Evolutionary conservation across 2,888 invertebrate genomes (phyloP).

Genomic region (Limnephilus rhombicus): DNA sequence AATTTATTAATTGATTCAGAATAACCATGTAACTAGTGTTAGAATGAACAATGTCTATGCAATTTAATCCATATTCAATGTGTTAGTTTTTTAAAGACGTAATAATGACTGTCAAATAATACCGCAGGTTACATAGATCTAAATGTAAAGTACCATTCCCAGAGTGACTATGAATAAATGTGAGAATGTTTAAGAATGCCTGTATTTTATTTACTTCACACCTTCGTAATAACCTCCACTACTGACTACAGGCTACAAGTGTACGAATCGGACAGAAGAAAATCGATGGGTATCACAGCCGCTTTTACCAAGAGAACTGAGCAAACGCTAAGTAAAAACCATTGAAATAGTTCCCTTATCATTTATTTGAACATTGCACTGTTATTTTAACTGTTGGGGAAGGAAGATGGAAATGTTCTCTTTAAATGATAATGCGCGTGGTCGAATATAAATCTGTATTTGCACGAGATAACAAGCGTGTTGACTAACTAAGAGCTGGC

Average conservation of each 20-base stretch:
- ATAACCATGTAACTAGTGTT: slow-evolving; percentile 45
- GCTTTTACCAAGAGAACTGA: not conserved
- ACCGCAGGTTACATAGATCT: slow-evolving; percentile 21
- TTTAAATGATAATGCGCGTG: too few species aligned
- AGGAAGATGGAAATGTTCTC: too few species aligned
- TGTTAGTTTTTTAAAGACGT: slow-evolving; percentile 57
- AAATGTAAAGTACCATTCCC: slow-evolving; percentile 37
- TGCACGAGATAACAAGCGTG: too few species aligned
- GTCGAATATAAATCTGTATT: too few species aligned
- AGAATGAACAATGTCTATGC: slow-evolving; percentile 48
- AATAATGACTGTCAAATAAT: slow-evolving; percentile 29
- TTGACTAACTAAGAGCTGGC: too few species aligned
- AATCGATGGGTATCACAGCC: not conserved
- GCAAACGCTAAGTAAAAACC: not conserved
- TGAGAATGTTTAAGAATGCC: slow-evolving; percentile 25
- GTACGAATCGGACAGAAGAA: too few species aligned
- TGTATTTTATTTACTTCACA: slow-evolving; percentile 10
- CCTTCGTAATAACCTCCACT: not conserved
- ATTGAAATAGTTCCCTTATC: not conserved
- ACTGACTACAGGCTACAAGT: too few species aligned
- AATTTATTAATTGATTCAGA: slow-evolving; percentile 37
- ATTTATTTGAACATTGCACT: not conserved
- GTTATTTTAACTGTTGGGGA: too few species aligned
- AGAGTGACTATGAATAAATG: slow-evolving; percentile 16
- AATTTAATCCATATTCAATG: slow-evolving; percentile 55